These are phyloP conservation scores for Synanthedon formicaeformis DNA, from an alignment of 2,888 invertebrate species.

Conservation along the genomic window DNA sequence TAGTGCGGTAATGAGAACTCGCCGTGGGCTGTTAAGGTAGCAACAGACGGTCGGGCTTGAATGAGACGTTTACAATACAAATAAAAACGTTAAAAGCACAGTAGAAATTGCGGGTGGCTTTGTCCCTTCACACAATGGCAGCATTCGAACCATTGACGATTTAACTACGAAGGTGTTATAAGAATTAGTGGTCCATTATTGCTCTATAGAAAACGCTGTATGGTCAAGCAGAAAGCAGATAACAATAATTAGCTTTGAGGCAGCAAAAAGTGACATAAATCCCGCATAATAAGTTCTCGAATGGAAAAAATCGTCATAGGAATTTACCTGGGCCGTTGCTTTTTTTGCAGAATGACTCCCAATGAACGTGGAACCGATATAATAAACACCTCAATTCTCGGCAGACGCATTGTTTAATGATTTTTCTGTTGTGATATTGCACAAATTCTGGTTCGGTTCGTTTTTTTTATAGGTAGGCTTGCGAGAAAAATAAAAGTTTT, in stretches of 20 bases:
- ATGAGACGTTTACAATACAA: constrained; percentile 53
- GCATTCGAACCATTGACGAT: constrained; percentile 49
- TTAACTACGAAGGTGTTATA: constrained; percentile 61
- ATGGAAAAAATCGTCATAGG: constrained; percentile 48
- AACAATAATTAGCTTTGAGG: constrained; percentile 68
- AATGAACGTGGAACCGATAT: constrained; percentile 49
- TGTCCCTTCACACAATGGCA: constrained; percentile 49
- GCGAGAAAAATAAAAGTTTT: constrained; percentile 59
- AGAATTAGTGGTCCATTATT: constrained; percentile 68
- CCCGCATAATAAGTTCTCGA: constrained; percentile 63
- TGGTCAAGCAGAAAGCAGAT: constrained; percentile 65
- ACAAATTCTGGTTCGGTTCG: constrained; percentile 50
- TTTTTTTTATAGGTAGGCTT: constrained; percentile 44
- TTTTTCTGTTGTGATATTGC: constrained; percentile 67
- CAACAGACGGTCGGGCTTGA: constrained; percentile 21
- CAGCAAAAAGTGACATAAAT: constrained; percentile 69
- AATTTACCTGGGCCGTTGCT: constrained; percentile 51
- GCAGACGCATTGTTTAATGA: constrained; percentile 68
- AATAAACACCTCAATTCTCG: constrained; percentile 70
- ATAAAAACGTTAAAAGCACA: constrained; percentile 56
- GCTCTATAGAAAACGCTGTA: constrained; percentile 46
- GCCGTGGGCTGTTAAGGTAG: constrained; percentile 11
- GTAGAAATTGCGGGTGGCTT: constrained; percentile 63
- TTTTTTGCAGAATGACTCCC: constrained; percentile 53
- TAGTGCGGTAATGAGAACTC: constrained; percentile 17